Percentiles rank a stretch among this genome's conserved stretches.
Evolutionary conservation across 2,888 invertebrate genomes (phyloP).

Genomic region (Tiliacea citrago): DNA sequence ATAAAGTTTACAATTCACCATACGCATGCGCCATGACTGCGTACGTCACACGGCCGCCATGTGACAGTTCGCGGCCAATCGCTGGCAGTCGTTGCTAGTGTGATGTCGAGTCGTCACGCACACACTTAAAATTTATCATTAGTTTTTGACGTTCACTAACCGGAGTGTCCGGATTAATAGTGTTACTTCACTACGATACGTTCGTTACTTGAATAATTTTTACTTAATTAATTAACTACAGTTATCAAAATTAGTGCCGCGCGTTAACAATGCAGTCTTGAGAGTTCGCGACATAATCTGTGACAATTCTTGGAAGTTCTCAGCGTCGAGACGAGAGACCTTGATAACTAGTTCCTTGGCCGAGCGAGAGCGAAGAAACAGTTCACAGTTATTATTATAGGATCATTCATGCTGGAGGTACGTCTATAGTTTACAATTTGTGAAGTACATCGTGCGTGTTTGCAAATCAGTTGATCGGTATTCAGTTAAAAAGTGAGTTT

Average conservation of each 20-base stretch:
- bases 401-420: slow-evolving; percentile 91
- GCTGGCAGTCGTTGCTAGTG: slow-evolving; percentile 76
- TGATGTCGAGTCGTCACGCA: slow-evolving; percentile 76
- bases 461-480: slow-evolving; percentile 70
- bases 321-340: slow-evolving; percentile 88
- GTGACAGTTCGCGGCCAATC: slow-evolving; percentile 83
- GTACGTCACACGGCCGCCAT: slow-evolving; percentile 79
- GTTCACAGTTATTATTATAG: slow-evolving; percentile 86
- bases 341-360: slow-evolving; percentile 91
- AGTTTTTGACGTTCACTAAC: slow-evolving; percentile 79
- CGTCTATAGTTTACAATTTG: slow-evolving; percentile 88
- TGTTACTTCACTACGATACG: slow-evolving; percentile 67
- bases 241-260: slow-evolving; percentile 60
- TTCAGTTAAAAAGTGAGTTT: slow-evolving; percentile 79
- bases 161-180: too few species aligned
- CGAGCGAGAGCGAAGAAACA: slow-evolving; percentile 85
- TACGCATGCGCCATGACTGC: slow-evolving; percentile 84
- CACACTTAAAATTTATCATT: slow-evolving; percentile 73
- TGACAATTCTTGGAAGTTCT: slow-evolving; percentile 88
- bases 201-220: slow-evolving; percentile 53
- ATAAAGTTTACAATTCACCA: slow-evolving; percentile 78
- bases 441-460: slow-evolving; percentile 82
- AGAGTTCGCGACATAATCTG: slow-evolving; percentile 81
- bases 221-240: slow-evolving; percentile 35
- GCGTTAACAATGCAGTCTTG: slow-evolving; percentile 71